Evolutionary conservation across 2,797 vertebrate species (phyloP).

Genomic region (Sebastes iracundus): DNA sequence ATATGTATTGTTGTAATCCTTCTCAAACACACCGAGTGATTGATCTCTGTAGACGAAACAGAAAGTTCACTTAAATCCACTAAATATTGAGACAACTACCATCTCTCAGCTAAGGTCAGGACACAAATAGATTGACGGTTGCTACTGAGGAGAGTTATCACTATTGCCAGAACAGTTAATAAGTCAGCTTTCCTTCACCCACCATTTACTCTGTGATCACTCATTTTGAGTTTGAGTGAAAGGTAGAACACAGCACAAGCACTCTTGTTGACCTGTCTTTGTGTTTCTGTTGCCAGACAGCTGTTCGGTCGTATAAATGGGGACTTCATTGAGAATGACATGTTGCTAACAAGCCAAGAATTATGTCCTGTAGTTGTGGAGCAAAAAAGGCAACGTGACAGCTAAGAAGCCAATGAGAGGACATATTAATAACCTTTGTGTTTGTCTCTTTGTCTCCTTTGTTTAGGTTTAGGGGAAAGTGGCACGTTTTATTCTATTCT

Average conservation of each 20-base stretch:
- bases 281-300: conserved; percentile 30
- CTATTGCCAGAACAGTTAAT: neutral
- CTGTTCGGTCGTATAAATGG: neutral
- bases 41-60: neutral
- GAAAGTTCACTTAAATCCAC: neutral
- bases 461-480: neutral
- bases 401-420: conserved; percentile 2
- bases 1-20: neutral
- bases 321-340: conserved; percentile 22
- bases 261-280: conserved; percentile 13
- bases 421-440: neutral
- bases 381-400: conserved; percentile 16
- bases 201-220: neutral
- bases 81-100: neutral
- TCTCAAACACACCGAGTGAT: neutral
- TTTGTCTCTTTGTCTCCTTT: neutral
- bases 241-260: neutral
- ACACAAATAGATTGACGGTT: neutral
- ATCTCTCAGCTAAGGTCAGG: neutral
- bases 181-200: neutral
- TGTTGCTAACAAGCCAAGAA: conserved; percentile 20
- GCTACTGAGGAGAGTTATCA: neutral
- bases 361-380: neutral
- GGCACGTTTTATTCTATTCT: neutral
- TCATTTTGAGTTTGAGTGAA: conserved; percentile 16